Evolutionary conservation across 92 coral and sea anemone species (phyloP), one percentile per base, ranked within the genome.

Genomic region (Zoanthus sociatus): DNA sequence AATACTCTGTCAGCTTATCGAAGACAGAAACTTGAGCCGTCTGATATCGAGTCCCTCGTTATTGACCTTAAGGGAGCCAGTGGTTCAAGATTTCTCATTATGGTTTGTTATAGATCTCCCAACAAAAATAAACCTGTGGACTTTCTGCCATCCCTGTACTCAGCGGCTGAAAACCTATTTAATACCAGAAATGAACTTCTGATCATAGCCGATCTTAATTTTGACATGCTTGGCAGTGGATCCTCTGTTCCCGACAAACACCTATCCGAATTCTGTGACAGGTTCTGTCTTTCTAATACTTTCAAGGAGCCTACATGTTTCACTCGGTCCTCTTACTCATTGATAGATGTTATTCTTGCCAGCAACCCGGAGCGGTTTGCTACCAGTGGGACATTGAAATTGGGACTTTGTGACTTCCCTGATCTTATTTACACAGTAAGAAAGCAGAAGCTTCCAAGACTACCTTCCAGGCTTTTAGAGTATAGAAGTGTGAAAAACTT

Each of bases 21-120:
- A 63, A 84, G 89, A 72, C 33, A 66, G 30, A 92, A 92, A 45
- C 82, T 92, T 6, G 92, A 92, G 72, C 86, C 92, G 16, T 73
- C 76, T 17, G 88, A 84, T 30, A 48, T 92, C 6, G 94, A 92
- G 77, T 37, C 87, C 13, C 78, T 91, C 48, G 71, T 86, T 64
- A 77, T 91, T 73, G 93, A 88, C 77, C 73, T 75, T 46, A 63
- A 76, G 63, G 84, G 53, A 55, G 30, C 17, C 31, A 82, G 56
- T 71, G 77, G 63, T 45, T 33, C 71, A 60, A 63, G 78, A 47
- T 75, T 69, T 74, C 69, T 83, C 60, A 69, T 82, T 7, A 32
- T 37, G 20, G 79, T 44, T 55, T 83, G 87, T 50, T 83, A 83
- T 47, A 73, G 83, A 75, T 74, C 89, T 26, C 82, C 89, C 44